Base-by-base conservation (phyloP, 2,888 invertebrate species). In the Lepidocyrtinus sp. region DNA sequence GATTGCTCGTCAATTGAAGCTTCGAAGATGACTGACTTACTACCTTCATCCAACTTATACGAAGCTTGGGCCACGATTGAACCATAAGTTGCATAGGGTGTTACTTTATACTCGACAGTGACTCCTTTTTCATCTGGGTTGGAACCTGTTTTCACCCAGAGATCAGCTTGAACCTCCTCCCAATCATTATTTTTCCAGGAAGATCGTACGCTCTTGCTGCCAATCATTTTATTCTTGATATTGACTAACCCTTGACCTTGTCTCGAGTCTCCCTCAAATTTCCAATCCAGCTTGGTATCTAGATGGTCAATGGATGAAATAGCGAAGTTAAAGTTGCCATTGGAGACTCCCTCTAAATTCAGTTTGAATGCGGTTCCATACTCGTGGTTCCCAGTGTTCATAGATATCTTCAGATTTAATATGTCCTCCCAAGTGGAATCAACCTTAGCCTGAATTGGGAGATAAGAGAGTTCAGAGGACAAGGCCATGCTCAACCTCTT, bases 151-250 rank as follows among this genome's bases (percentile, higher is more conserved):
- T 70, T 81, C 24, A 77, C 27, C 84, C 83, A 82, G 1, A 81
- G 1, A 7, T 84, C 85, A n/a, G 81, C 19, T 17, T 73, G 63
- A 7, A 81, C 73, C 7, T 80, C 59, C 24, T 84, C 70, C 83
- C 84, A 84, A 17, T 80, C 55, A 5, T 76, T 72, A 63, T 71
- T 82, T 55, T 65, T 79, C 86, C 86, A 86, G 0, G 76, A 68
- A 0, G 76, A 50, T 19, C 82, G 71, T 5, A 81, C 1, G 0
- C 82, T 77, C 22, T 81, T 75, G n/a, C 76, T 71, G 22, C 84
- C 83, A 69, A 82, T 19, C 63, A 74, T 36, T 0, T 82, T 50
- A 55, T 84, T 81, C 36, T 78, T 82, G 2, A 83, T 24, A 19
- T 70, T 72, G 0, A 77, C 70, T 46, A 24, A 27, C 0, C 76